phyloP scores from a whole-genome alignment of 2,797 vertebrate genomes.

The Petrocephalus sullivani region DNA sequence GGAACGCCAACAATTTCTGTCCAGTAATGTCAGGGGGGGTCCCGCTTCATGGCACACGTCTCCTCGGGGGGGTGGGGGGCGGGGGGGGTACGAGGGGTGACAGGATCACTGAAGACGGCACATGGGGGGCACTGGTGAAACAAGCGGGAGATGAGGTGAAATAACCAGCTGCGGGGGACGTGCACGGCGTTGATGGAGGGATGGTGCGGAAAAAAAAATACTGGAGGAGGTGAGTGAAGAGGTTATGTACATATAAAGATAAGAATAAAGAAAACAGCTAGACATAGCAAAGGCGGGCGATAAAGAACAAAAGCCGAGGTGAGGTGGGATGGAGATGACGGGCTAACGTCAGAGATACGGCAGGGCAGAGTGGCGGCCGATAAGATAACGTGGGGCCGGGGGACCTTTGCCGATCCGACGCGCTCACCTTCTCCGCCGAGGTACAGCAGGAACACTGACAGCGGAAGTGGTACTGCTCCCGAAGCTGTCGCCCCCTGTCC shows the following conservation, averaged over 20 bases:
- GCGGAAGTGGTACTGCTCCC: conserved; percentile 70
- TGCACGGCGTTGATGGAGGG: not conserved
- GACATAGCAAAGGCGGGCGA: not conserved
- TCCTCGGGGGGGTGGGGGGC: not conserved
- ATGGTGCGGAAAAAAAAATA: not conserved
- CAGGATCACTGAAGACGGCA: not conserved
- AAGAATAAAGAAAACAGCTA: not conserved
- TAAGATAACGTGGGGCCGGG: not conserved
- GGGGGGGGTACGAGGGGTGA: not conserved
- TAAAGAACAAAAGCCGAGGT: not conserved
- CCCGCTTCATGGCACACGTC: not conserved
- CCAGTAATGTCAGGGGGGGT: not conserved
- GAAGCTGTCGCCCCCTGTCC: conserved; percentile 63
- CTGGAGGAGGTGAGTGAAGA: not conserved
- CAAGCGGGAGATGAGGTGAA: not conserved
- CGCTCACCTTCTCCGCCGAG: conserved; percentile 63
- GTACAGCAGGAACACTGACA: conserved; percentile 68
- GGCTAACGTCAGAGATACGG: not conserved
- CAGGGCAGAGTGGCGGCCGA: not conserved
- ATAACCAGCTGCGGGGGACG: not conserved
- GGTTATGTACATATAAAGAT: not conserved
- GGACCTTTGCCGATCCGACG: too few species aligned
- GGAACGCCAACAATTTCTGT: not conserved
- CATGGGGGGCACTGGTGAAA: not conserved
- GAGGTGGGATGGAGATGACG: not conserved